A percentile compares a stretch with the other conserved stretches of the same genome.
Evolutionary conservation across 2,113 vertebrate genomes (phyloP).

Genomic region (Forbesichthys papilliferus): DNA sequence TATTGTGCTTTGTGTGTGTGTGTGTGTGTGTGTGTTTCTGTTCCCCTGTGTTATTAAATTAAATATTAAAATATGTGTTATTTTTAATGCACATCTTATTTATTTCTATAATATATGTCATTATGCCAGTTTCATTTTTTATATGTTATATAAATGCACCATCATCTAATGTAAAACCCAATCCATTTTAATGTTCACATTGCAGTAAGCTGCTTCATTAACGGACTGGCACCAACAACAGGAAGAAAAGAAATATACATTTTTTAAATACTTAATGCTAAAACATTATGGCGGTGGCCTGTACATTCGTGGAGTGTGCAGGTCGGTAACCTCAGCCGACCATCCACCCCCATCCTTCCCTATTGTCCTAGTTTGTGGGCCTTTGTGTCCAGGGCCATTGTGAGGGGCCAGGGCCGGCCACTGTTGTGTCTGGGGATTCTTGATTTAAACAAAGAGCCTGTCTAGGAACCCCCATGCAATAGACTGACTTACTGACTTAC

Average conservation of each 20-base stretch:
- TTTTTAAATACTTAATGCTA: background rate
- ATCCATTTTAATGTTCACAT: constrained; percentile 17
- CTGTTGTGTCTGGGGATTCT: constrained; percentile 79
- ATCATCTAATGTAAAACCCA: constrained; percentile 31
- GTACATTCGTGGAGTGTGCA: constrained; percentile 68
- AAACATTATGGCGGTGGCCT: background rate
- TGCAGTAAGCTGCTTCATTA: background rate
- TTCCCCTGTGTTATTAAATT: background rate
- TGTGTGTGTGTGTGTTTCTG: constrained; percentile 1
- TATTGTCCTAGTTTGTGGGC: constrained; percentile 73
- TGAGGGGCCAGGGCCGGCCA: constrained; percentile 59
- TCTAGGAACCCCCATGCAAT: constrained; percentile 64
- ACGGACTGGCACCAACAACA: no score
- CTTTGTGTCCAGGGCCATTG: constrained; percentile 71
- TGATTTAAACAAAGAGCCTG: constrained; percentile 70
- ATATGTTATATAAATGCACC: background rate
- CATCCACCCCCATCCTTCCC: constrained; percentile 55
- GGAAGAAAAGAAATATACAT: no score
- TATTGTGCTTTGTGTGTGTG: background rate
- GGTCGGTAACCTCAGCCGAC: constrained; percentile 75
- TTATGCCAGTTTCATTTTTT: no score
- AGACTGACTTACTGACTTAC: constrained; percentile 10
- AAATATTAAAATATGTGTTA: no score
- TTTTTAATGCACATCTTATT: background rate
- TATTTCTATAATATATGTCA: no score